Evolutionary conservation across 2,888 invertebrate genomes (phyloP).

Genomic region (Melangyna quadrimaculata): DNA sequence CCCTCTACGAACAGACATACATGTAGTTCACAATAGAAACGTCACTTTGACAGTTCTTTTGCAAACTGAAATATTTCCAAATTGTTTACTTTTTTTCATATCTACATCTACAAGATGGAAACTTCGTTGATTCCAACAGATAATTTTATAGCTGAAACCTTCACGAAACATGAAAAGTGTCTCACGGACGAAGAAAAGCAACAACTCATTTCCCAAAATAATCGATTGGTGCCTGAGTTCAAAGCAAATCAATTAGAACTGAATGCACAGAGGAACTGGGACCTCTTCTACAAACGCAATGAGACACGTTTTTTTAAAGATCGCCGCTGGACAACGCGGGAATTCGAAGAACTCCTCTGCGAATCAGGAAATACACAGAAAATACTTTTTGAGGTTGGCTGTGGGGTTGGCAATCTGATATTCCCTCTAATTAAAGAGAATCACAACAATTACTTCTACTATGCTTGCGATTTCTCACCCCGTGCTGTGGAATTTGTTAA

Average conservation of each 20-base stretch:
- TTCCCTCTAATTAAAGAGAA: conserved; percentile 94
- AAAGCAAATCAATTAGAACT: conserved; percentile 90
- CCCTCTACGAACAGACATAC: neutral
- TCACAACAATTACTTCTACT: conserved; percentile 86
- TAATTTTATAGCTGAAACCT: conserved; percentile 67
- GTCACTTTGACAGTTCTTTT: neutral
- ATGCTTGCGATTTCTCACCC: conserved; percentile 96
- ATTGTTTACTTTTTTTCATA: conserved; percentile 42
- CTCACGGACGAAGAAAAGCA: conserved; percentile 83
- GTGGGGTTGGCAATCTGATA: conserved; percentile 98
- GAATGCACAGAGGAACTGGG: conserved; percentile 95
- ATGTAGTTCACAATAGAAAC: conserved; percentile 1
- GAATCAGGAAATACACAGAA: conserved; percentile 81
- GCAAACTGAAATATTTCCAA: neutral
- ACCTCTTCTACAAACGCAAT: conserved; percentile 97
- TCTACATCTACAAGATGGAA: conserved; percentile 19
- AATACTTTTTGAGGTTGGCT: conserved; percentile 88
- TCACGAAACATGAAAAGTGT: conserved; percentile 74
- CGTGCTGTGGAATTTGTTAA: conserved; percentile 94
- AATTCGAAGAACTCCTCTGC: conserved; percentile 91
- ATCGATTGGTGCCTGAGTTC: conserved; percentile 86
- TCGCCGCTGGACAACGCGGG: conserved; percentile 97
- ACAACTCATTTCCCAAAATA: conserved; percentile 86
- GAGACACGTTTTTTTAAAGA: conserved; percentile 96
- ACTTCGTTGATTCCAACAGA: neutral